Evolutionary conservation across 2,797 vertebrate genomes (phyloP).

Genomic region (Margarornis squamiger): DNA sequence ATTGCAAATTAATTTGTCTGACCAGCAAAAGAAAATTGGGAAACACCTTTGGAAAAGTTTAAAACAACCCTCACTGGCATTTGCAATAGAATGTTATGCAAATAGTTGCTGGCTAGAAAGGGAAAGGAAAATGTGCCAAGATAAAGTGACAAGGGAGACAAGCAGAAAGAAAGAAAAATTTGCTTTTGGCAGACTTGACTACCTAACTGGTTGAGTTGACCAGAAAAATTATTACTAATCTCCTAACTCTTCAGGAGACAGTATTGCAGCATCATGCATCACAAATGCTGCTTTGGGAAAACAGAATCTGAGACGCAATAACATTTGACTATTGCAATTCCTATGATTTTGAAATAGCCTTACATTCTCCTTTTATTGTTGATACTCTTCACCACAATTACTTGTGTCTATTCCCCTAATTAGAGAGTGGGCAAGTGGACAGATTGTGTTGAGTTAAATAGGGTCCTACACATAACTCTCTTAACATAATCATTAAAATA

Average conservation of each 20-base stretch:
- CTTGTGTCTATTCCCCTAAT: not conserved
- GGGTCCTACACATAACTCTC: not conserved
- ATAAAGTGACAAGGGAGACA: not conserved
- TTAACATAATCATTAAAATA: not conserved
- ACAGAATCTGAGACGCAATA: not conserved
- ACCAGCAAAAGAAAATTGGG: not conserved
- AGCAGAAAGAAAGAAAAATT: not conserved
- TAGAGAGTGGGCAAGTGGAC: not conserved
- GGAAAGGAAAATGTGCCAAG: not conserved
- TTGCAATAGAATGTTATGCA: not conserved
- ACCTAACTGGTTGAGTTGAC: conserved; percentile 4
- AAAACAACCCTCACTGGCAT: not conserved
- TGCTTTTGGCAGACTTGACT: not conserved
- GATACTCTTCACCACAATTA: not conserved
- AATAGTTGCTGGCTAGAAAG: not conserved
- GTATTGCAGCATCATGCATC: not conserved
- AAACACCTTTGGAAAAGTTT: not conserved
- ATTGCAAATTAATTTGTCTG: not conserved
- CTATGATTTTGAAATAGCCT: not conserved
- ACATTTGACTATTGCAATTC: not conserved
- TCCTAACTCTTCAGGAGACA: not conserved
- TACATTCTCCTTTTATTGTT: not conserved
- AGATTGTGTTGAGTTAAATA: not conserved
- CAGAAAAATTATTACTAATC: not conserved
- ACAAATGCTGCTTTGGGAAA: not conserved